Base-by-base conservation (phyloP, 1,140 invertebrate species). In the Tetramorium alpestre region DNA sequence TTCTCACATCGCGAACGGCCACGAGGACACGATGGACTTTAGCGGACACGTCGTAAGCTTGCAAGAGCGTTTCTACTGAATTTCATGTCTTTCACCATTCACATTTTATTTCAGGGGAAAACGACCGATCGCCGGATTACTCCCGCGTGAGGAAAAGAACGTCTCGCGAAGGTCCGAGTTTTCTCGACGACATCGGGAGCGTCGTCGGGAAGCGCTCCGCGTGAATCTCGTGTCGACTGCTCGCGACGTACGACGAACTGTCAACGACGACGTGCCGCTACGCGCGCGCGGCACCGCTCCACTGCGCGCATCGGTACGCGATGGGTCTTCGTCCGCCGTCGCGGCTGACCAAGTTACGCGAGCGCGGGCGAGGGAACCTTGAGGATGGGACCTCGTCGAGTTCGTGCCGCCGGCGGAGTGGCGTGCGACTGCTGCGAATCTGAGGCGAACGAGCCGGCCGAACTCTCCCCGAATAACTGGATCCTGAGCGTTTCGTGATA, bases 381-480 rank as follows among this genome's bases (percentile, higher is more conserved):
- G 56, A 76, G 62, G 56, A 38, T 67, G 33, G 16, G 33, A 33
- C 33, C 33, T 51, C 38, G 49, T 22, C 25, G 38, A 60, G 62
- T 28, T 41, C 77, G 33, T 41, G 10, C 22, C 33, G 33, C 3
- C 22, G 76, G 33, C 49, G 47, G 38, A 44, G 28, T 51, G 2
- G 16, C 22, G 65, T 81, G 33, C 10, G 3, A 81, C 77, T 70
- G 33, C 33, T 25, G 41, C 25, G 58, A 6, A 28, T 4, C 33
- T 8, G 16, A 80, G 6, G 25, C 11, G 28, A 51, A 41, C 33
- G 3, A 62, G 18, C 60, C 44, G 18, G 11, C n/a, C 13, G 4
- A 28, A 77, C n/a, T 25, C 47, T 25, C n/a, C 33, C 13, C 38
- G 65, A 38, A 81, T 81, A 81, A 81, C 78, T 70, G 78, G 70